A percentile compares a stretch with the other conserved stretches of the same genome.
These are phyloP conservation scores for Pseudotriccus pelzelni DNA, from an alignment of 2,797 vertebrate genomes.

Conservation along the genomic window DNA sequence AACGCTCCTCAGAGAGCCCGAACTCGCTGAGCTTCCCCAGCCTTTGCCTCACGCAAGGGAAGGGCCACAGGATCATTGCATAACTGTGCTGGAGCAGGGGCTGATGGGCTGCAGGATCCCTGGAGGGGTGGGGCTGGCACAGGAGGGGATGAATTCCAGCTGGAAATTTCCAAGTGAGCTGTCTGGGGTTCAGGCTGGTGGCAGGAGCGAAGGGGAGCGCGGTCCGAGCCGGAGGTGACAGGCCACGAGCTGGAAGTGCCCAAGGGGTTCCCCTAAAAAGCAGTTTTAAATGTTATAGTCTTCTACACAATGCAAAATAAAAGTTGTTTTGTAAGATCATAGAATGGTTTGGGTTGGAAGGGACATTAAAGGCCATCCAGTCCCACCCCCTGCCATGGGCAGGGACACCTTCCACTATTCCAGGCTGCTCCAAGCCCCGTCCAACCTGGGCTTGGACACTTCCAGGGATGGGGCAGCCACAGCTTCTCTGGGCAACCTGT, in stretches of 20 bases:
- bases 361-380: background rate
- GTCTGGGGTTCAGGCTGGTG: background rate
- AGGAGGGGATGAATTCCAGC: background rate
- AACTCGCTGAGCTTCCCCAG: background rate
- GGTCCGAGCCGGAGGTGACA: fast-evolving
- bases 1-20: background rate
- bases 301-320: background rate
- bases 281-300: fast-evolving
- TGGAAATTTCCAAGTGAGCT: background rate
- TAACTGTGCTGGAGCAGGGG: background rate
- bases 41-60: fast-evolving
- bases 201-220: fast-evolving
- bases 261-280: background rate
- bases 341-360: background rate
- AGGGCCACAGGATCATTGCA: fast-evolving
- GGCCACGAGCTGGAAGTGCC: background rate
- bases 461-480: background rate
- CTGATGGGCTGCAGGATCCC: background rate
- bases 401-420: background rate
- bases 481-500: background rate
- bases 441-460: background rate
- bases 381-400: background rate
- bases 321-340: background rate
- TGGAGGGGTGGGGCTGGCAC: background rate
- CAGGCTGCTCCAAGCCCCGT: fast-evolving